phyloP scores from a whole-genome alignment of 1,140 invertebrate species.

The Brachionus angularis region DNA sequence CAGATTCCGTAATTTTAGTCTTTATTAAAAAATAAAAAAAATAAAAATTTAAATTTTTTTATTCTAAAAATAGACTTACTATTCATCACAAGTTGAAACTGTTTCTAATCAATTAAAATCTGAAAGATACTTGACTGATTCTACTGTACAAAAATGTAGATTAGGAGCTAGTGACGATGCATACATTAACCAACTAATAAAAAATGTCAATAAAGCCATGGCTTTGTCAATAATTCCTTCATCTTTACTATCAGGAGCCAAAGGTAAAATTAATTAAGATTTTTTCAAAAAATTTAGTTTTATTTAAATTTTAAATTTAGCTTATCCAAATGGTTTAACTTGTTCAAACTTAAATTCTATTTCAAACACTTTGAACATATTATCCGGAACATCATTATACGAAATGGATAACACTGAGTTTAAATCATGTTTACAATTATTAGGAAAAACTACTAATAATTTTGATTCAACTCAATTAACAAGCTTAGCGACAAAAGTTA shows the following conservation, averaged over 20 bases:
- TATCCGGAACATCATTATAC: not conserved
- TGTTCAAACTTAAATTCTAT: not conserved
- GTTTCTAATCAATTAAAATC: too few species aligned
- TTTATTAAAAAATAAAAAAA: too few species aligned
- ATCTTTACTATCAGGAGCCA: too few species aligned
- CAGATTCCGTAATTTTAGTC: not conserved
- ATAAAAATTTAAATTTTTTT: not conserved
- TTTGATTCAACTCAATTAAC: not conserved
- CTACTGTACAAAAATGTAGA: slow-evolving; percentile 3
- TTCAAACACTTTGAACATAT: not conserved
- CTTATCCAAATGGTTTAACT: not conserved
- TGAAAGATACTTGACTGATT: not conserved
- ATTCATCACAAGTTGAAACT: too few species aligned
- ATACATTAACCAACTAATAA: not conserved
- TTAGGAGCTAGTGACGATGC: not conserved
- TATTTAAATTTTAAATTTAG: not conserved
- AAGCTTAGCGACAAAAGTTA: not conserved
- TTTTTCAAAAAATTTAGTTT: not conserved
- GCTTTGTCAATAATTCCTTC: not conserved
- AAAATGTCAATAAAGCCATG: not conserved
- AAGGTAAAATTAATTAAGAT: not conserved
- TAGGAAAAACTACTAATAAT: not conserved
- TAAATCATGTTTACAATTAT: not conserved
- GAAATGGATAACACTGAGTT: not conserved
- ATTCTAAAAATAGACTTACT: not conserved